Evolutionary conservation across 2,113 vertebrate genomes (phyloP).

Genomic region (Ptyas mucosa): DNA sequence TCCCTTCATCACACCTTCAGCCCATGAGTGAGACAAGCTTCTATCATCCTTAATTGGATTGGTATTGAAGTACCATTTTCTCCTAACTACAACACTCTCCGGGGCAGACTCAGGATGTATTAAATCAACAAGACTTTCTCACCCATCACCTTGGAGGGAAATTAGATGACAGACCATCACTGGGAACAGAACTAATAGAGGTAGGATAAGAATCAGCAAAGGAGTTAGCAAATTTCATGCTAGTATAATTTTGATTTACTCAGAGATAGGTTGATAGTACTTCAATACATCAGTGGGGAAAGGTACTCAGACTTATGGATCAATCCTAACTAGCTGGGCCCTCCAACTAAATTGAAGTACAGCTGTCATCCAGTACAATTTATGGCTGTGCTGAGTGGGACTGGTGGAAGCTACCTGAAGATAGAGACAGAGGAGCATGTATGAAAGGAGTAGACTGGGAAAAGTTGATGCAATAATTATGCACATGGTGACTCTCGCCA

Average conservation of each 20-base stretch:
- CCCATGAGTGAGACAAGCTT: neutral
- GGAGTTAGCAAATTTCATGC: neutral
- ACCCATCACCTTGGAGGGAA: neutral
- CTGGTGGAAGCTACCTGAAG: neutral
- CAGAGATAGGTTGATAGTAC: neutral
- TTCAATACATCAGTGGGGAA: neutral
- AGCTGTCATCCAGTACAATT: neutral
- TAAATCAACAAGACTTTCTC: neutral
- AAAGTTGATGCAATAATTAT: constrained; percentile 16
- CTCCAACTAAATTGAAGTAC: neutral
- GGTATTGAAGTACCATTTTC: neutral
- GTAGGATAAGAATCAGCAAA: neutral
- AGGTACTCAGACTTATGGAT: neutral
- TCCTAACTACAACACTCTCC: neutral
- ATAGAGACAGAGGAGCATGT: neutral
- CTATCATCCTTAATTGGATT: neutral
- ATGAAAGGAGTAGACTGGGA: neutral
- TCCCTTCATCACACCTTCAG: neutral
- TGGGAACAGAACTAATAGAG: neutral
- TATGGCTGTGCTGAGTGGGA: neutral
- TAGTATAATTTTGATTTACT: neutral
- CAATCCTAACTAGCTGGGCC: neutral
- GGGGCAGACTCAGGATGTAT: neutral
- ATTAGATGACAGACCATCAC: neutral
- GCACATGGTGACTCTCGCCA: constrained; percentile 24